Evolutionary conservation across 2,113 vertebrate species (phyloP).

Genomic region (Hippocampus abdominalis): DNA sequence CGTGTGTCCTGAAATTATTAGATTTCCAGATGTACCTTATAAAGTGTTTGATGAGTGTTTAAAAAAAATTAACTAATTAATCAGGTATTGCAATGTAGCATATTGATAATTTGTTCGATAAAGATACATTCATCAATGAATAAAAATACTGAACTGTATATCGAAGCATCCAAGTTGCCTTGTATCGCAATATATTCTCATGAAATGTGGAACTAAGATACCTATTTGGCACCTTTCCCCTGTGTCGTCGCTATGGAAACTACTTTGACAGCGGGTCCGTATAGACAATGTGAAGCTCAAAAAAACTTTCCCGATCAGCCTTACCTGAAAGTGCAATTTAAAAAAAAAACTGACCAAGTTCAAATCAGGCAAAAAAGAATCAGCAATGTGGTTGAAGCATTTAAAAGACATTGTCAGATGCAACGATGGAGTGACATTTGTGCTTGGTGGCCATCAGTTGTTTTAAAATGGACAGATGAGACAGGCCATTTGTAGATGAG

Average conservation of each 20-base stretch:
- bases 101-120: not conserved
- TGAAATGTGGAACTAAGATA: not conserved
- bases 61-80: not conserved
- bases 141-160: not conserved
- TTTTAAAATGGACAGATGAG: too few relatives aligned
- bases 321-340: not conserved
- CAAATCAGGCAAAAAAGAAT: not conserved
- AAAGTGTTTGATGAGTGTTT: too few relatives aligned
- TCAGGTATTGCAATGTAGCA: not conserved
- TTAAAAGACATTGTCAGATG: too few relatives aligned
- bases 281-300: not conserved
- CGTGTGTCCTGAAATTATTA: too few relatives aligned
- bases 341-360: not conserved
- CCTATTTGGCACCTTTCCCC: not conserved
- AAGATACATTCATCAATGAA: not conserved
- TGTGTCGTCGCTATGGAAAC: constrained; percentile 54
- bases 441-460: too few relatives aligned
- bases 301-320: not conserved
- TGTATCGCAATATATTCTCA: not conserved
- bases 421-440: too few relatives aligned
- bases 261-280: constrained; percentile 28
- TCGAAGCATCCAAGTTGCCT: not conserved
- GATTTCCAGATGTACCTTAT: too few relatives aligned
- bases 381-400: not conserved
- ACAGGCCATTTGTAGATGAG: too few relatives aligned